Base-by-base conservation (phyloP, 2,888 invertebrate genomes). In the Sicus ferrugineus region DNA sequence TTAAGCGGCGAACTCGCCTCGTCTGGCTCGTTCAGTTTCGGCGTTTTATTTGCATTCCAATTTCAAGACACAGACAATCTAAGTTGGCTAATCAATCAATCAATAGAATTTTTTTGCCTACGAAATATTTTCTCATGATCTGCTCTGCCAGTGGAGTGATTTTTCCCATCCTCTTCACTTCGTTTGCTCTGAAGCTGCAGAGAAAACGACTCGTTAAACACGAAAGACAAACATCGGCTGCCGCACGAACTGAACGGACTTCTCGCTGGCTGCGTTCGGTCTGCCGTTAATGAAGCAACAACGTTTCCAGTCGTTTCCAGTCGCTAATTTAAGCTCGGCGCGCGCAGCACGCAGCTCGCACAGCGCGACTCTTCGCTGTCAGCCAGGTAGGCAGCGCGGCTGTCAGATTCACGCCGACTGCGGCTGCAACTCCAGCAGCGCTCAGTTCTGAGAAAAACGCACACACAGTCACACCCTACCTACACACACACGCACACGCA, bases 91-190 rank as follows among this genome's bases (percentile, higher is more conserved):
- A 69, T 71, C 71, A 71, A 65, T 65, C 54, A 52, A 62, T 67
- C 63, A 66, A 38, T 58, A 67, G 67, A 67, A 52, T 30, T 46
- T 63, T 48, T 28, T 30, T 30, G 19, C 38, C 42, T 9, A 67
- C 26, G 62, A 71, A 71, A 64, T 54, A 42, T 21, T 69, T 69
- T 71, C 71, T 69, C 69, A 71, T 56, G 69, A 34, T 69, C 56
- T 67, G 21, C 34, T 50, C 21, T 2, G 28, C n/a, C n/a, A n/a
- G n/a, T n/a, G n/a, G n/a, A n/a, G n/a, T n/a, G n/a, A n/a, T 34
- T 7, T 34, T 34, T 1, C 7, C 1, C 9, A 9, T 34, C 34
- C 9, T 26, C 9, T 54, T 23, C 14, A 2, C 52, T 6, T 21
- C 23, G 9, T 52, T 52, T 52, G 52, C 14, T 54, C 28, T 54